A percentile compares a stretch with the other conserved stretches of the same genome.
Conservation (phyloP, 2,113 vertebrate genomes). For the Pelobates fuscus region DNA sequence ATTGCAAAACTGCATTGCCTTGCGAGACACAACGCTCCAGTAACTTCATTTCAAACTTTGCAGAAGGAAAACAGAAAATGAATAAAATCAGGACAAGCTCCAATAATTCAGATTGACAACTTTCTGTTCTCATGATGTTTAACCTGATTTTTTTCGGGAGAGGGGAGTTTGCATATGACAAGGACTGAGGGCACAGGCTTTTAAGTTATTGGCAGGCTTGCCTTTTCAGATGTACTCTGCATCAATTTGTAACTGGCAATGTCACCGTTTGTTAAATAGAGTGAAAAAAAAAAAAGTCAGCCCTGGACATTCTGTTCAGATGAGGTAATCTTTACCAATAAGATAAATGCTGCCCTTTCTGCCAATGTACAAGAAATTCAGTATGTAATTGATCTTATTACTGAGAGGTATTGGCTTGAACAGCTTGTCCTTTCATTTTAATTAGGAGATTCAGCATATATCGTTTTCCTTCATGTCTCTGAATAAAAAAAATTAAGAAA, state of each 20-base stretch:
- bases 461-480: conserved; percentile 32
- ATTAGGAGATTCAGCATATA: conserved; percentile 59
- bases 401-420: conserved; percentile 59
- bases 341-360: conserved; percentile 42
- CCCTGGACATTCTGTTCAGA: conserved; percentile 48
- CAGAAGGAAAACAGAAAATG: conserved; percentile 2
- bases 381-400: conserved; percentile 61
- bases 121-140: not conserved
- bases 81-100: not conserved
- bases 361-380: conserved; percentile 53
- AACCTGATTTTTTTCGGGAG: conserved; percentile 15
- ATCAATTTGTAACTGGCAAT: not conserved
- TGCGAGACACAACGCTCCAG: not conserved
- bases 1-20: not conserved
- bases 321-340: conserved; percentile 54
- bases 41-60: not conserved
- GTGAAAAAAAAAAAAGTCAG: conserved; percentile 39
- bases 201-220: not conserved
- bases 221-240: not conserved
- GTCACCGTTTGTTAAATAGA: conserved; percentile 10
- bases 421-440: conserved; percentile 60
- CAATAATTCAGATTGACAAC: conserved; percentile 21
- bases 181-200: conserved; percentile 8
- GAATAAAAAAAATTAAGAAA: conserved; percentile 5
- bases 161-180: not conserved